Evolutionary conservation across 2,797 vertebrate genomes (phyloP).

Genomic region (Pteropus rufus): DNA sequence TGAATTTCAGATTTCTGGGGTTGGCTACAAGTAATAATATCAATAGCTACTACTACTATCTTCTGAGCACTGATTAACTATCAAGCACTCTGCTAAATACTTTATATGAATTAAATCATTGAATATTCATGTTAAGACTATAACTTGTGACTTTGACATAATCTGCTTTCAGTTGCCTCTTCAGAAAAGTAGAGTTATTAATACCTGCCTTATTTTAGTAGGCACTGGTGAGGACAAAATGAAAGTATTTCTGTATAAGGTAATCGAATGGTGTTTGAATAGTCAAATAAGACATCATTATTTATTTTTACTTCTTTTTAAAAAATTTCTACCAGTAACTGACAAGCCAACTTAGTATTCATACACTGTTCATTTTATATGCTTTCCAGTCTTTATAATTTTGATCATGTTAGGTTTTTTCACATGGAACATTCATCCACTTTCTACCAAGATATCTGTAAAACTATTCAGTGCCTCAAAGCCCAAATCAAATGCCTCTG

Average conservation of each 20-base stretch:
- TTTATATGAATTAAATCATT: neutral
- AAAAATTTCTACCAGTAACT: neutral
- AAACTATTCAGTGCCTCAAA: neutral
- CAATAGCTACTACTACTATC: neutral
- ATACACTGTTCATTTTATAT: neutral
- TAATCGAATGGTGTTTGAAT: neutral
- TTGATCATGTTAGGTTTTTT: neutral
- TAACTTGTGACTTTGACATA: neutral
- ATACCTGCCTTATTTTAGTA: neutral
- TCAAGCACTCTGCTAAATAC: neutral
- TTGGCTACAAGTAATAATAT: neutral
- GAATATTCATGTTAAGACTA: neutral
- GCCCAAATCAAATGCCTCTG: neutral
- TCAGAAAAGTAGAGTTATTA: neutral
- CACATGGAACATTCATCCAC: neutral
- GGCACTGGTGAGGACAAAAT: neutral
- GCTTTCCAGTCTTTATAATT: neutral
- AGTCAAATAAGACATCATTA: neutral
- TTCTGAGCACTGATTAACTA: neutral
- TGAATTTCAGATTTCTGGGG: neutral
- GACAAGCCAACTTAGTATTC: neutral
- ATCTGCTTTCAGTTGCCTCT: neutral
- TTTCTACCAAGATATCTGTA: neutral
- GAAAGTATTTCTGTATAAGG: neutral
- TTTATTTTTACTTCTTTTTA: neutral